phyloP scores from a whole-genome alignment of 2,797 vertebrate genomes.

The Diceros bicornis region DNA sequence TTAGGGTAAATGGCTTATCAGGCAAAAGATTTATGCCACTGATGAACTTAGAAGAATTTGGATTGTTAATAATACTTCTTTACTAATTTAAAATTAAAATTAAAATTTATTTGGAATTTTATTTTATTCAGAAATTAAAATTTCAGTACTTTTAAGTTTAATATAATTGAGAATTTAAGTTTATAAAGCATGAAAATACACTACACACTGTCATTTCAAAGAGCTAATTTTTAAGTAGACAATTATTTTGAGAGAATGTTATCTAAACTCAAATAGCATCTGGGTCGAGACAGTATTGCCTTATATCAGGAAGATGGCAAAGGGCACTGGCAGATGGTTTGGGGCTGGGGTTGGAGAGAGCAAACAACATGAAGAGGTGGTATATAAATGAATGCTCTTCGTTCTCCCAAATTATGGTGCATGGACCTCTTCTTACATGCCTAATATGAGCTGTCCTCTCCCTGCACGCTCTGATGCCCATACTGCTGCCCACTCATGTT shows the following conservation, averaged over 20 bases:
- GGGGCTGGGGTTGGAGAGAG: accelerated
- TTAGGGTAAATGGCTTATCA: background rate
- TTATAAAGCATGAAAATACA: background rate
- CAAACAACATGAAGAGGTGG: background rate
- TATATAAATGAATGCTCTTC: background rate
- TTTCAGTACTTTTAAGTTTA: background rate
- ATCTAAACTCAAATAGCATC: background rate
- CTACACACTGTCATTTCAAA: background rate
- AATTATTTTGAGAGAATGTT: background rate
- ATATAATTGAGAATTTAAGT: background rate
- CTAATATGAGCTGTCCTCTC: background rate
- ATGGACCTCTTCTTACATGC: background rate
- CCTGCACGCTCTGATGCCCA: accelerated
- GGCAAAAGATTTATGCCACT: background rate
- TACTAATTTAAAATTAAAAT: background rate
- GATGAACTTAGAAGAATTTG: constrained; percentile 6
- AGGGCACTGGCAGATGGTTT: background rate
- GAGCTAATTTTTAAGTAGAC: background rate
- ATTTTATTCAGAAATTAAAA: constrained; percentile 38
- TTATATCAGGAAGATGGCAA: background rate
- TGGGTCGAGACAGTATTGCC: background rate
- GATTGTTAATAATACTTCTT: background rate
- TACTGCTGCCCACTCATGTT: accelerated
- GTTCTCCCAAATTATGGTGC: accelerated
- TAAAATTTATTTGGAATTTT: constrained; percentile 47